Evolutionary conservation across 2,797 vertebrate species (phyloP), one percentile per base, ranked within the genome.

Genomic region (Chelonia mydas): DNA sequence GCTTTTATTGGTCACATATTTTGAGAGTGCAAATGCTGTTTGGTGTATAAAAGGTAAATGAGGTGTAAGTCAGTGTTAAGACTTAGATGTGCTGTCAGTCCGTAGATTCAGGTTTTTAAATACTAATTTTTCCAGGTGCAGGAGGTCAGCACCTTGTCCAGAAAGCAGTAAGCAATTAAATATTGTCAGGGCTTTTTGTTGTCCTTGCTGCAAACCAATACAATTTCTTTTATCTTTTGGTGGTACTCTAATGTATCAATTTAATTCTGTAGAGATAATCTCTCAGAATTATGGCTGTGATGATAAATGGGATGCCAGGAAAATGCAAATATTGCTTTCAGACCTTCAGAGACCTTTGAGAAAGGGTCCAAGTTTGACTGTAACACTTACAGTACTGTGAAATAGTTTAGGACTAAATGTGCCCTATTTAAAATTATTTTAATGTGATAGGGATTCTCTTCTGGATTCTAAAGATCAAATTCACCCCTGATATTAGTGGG

Each of bases 261-360:
- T 37, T 28, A 54, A 86, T 93, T 89, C 57, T 91, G 91, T 85
- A 51, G 57, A n/a, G 25, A 72, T 95, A 33, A 65, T 96, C 77
- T 23, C 72, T 94, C 78, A 86, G 53, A 88, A 37, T 84, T 94
- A 9, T 50, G 81, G 55, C 50, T 88, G 25, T 65, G 53, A 59
- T 95, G 91, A 97, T 84, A 88, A 85, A 82, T 88, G 79, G 21
- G 28, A 5, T 79, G n/a, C 90, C 92, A 81, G 49, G 89, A 93
- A 90, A 59, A 92, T 51, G 4, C 47, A 72, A 77, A 83, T 95
- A 90, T 11, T 16, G 31, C 50, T 81, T 89, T 84, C 83, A 78
- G 77, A 53, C 11, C 45, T 89, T 90, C 61, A 23, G 6, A 82
- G 80, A 79, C 47, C 61, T 90, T 53, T 87, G 84, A 83, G 86